Evolutionary conservation across 2,797 vertebrate genomes (phyloP).

Genomic region (Helicolenus hilgendorfi): DNA sequence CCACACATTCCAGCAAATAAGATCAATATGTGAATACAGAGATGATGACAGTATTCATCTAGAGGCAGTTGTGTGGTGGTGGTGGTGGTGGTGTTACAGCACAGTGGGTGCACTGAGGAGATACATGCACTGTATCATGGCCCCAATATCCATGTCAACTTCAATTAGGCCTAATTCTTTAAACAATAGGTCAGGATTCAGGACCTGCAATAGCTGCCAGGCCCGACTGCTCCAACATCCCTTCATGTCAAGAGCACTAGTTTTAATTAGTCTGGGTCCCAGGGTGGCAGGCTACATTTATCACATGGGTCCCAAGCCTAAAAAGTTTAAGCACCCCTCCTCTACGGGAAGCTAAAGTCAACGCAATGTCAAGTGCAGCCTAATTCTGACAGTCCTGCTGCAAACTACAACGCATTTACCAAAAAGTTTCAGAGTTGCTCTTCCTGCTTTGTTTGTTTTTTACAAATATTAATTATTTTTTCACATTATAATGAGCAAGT

Average conservation of each 20-base stretch:
- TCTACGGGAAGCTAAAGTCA: slow-evolving; percentile 44
- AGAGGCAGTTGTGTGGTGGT: not conserved
- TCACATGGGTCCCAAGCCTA: slow-evolving; percentile 57
- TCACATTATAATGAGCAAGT: not conserved
- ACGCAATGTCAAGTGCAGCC: slow-evolving; percentile 54
- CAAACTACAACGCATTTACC: not conserved
- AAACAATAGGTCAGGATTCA: slow-evolving; percentile 56
- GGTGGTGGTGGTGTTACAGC: not conserved
- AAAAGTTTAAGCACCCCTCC: slow-evolving; percentile 44
- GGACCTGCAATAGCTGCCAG: slow-evolving; percentile 67
- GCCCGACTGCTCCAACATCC: slow-evolving; percentile 53
- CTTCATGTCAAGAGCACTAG: slow-evolving; percentile 65
- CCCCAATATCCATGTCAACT: slow-evolving; percentile 27
- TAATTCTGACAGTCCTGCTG: slow-evolving; percentile 6
- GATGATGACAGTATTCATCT: slow-evolving; percentile 14
- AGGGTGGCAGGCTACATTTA: slow-evolving; percentile 71
- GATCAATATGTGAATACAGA: slow-evolving; percentile 41
- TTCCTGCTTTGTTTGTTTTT: not conserved
- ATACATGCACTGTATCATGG: not conserved
- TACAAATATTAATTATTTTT: not conserved
- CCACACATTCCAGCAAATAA: slow-evolving; percentile 37
- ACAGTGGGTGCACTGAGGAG: not conserved
- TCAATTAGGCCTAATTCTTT: slow-evolving; percentile 49
- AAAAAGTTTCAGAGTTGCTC: not conserved
- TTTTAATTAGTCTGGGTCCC: slow-evolving; percentile 79